A percentile compares a stretch with the other conserved stretches of the same genome.
Evolutionary conservation across 2,888 invertebrate genomes (phyloP).

Genomic region (Nycteola revayana): DNA sequence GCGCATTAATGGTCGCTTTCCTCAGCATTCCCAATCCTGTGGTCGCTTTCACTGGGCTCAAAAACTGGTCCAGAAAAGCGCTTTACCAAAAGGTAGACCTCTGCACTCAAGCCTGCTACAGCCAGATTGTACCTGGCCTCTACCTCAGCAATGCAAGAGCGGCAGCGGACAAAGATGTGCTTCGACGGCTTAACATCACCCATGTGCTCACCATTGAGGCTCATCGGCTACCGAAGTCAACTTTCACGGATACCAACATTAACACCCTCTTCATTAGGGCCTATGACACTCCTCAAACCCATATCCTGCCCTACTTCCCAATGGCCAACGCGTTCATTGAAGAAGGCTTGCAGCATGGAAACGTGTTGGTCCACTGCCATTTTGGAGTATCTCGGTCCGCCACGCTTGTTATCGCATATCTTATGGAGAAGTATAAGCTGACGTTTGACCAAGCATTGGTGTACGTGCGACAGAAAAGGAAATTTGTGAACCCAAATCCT

Average conservation of each 20-base stretch:
- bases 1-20: conserved; percentile 59
- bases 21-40: conserved; percentile 63
- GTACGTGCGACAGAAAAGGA: conserved; percentile 91
- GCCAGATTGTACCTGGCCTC: conserved; percentile 62
- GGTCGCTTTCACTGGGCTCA: conserved; percentile 56
- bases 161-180: conserved; percentile 57
- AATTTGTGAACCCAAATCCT: conserved; percentile 96
- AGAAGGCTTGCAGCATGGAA: conserved; percentile 83
- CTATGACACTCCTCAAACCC: conserved; percentile 66
- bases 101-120: conserved; percentile 68
- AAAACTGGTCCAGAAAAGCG: conserved; percentile 61
- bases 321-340: conserved; percentile 74
- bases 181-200: conserved; percentile 65
- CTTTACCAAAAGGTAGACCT: conserved; percentile 67
- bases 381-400: conserved; percentile 97
- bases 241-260: conserved; percentile 59
- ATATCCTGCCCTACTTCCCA: conserved; percentile 73
- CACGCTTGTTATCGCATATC: conserved; percentile 96
- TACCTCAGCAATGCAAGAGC: conserved; percentile 73
- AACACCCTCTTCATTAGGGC: conserved; percentile 74
- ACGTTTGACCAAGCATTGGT: conserved; percentile 94
- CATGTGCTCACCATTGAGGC: conserved; percentile 76
- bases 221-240: conserved; percentile 60
- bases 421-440: conserved; percentile 93
- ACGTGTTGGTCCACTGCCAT: conserved; percentile 96